A percentile compares a stretch with the other conserved stretches of the same genome.
Conservation (phyloP, 2,113 vertebrate genomes). For the Echinops telfairi region DNA sequence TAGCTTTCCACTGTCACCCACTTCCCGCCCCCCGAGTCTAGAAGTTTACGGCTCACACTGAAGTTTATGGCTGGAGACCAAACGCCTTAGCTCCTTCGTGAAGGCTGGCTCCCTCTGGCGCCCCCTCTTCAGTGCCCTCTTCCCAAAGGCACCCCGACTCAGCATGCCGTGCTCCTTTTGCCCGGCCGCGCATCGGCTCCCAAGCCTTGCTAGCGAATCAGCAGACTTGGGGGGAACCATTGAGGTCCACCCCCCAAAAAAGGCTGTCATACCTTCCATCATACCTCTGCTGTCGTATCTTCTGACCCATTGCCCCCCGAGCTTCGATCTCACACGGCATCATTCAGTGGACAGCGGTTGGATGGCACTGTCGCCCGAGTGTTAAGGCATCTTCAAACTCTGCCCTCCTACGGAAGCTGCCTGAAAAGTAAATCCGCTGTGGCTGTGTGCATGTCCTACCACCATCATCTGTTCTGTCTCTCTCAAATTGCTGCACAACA, state of each 20-base stretch:
- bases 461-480: constrained; percentile 4
- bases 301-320: neutral
- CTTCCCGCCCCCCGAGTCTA: neutral
- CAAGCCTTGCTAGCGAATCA: neutral
- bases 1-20: neutral
- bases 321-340: neutral
- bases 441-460: neutral
- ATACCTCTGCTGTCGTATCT: neutral
- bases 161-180: fast-evolving
- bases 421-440: constrained; percentile 30
- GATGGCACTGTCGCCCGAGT: neutral
- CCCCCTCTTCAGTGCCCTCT: neutral
- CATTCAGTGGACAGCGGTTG: neutral
- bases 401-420: neutral
- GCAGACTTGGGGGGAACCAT: neutral
- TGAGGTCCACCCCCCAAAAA: too few relatives aligned
- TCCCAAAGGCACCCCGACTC: neutral
- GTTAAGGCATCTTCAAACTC: constrained; percentile 13
- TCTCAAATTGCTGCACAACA: constrained; percentile 37
- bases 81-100: neutral
- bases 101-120: neutral
- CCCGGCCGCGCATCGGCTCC: neutral
- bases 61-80: neutral
- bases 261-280: neutral
- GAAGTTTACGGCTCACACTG: neutral